Percentiles rank a stretch among this genome's conserved stretches.
Conservation (phyloP, 53 echinoderm and acorn worm species). For the Hippasteria phrygiana region DNA sequence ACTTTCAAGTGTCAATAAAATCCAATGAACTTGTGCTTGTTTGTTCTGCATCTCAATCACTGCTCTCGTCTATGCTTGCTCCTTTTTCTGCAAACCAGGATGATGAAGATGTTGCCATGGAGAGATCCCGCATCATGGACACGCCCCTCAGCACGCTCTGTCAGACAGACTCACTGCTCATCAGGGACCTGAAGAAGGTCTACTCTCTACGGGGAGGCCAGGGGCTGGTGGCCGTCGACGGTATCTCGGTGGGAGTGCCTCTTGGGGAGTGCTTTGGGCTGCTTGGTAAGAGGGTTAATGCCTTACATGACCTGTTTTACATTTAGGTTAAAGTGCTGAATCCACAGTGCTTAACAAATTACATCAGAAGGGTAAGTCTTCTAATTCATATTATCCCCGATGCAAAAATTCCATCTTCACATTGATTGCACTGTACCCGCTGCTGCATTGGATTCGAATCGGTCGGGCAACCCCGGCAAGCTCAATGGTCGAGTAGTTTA, state of each 20-base stretch:
- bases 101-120: slow-evolving; percentile 82
- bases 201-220: slow-evolving; percentile 72
- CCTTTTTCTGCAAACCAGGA: slow-evolving; percentile 45
- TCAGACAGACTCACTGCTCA: slow-evolving; percentile 69
- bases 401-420: too few species aligned
- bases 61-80: background rate
- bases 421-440: too few species aligned
- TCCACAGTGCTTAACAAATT: too few species aligned
- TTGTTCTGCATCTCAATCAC: background rate
- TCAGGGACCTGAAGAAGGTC: slow-evolving; percentile 76
- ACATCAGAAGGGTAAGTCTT: too few species aligned
- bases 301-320: too few species aligned
- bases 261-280: slow-evolving; percentile 90
- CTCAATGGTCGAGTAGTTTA: too few species aligned
- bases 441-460: too few species aligned
- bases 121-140: slow-evolving; percentile 61
- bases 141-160: slow-evolving; percentile 49
- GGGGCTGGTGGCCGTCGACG: slow-evolving; percentile 79
- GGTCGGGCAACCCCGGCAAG: too few species aligned
- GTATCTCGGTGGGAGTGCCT: slow-evolving; percentile 81
- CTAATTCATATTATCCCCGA: too few species aligned
- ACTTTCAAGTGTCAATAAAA: too few species aligned
- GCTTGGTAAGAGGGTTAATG: slow-evolving; percentile 59
- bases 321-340: too few species aligned
- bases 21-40: background rate